Percentiles rank a stretch among this genome's conserved stretches.
Evolutionary conservation across 2,113 vertebrate genomes (phyloP).

Genomic region (Oreochromis tanganicae): DNA sequence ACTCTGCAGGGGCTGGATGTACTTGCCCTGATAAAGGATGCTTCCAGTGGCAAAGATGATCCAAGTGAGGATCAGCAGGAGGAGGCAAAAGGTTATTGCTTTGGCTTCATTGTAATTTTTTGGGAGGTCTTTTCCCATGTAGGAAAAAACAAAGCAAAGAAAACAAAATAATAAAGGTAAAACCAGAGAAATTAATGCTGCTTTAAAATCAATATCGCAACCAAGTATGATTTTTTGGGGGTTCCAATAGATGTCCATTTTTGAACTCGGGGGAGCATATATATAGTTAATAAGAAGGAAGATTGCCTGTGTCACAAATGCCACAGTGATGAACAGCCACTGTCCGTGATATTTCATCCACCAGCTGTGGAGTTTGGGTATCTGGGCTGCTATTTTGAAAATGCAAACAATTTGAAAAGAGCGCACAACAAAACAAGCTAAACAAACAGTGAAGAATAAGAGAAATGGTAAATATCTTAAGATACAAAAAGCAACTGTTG

Average conservation of each 20-base stretch:
- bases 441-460: constrained; percentile 73
- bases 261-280: constrained; percentile 40
- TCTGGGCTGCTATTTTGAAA: constrained; percentile 80
- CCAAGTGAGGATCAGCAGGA: constrained; percentile 77
- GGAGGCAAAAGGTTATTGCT: constrained; percentile 80
- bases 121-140: constrained; percentile 84
- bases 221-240: constrained; percentile 65
- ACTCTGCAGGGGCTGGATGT: constrained; percentile 43
- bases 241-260: constrained; percentile 26
- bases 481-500: constrained; percentile 55
- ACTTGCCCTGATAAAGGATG: constrained; percentile 57
- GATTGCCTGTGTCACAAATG: constrained; percentile 54
- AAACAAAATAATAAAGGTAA: constrained; percentile 55
- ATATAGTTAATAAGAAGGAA: constrained; percentile 43
- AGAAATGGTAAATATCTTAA: constrained; percentile 63
- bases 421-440: constrained; percentile 77
- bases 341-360: constrained; percentile 78
- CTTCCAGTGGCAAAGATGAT: constrained; percentile 60
- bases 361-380: constrained; percentile 63
- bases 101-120: constrained; percentile 89
- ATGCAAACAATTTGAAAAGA: constrained; percentile 83
- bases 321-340: constrained; percentile 58
- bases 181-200: background rate
- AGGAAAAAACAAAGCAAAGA: constrained; percentile 80
- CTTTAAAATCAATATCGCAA: constrained; percentile 24